Conservation (phyloP, 2,797 vertebrate genomes). For the Tympanoctomys barrerae region DNA sequence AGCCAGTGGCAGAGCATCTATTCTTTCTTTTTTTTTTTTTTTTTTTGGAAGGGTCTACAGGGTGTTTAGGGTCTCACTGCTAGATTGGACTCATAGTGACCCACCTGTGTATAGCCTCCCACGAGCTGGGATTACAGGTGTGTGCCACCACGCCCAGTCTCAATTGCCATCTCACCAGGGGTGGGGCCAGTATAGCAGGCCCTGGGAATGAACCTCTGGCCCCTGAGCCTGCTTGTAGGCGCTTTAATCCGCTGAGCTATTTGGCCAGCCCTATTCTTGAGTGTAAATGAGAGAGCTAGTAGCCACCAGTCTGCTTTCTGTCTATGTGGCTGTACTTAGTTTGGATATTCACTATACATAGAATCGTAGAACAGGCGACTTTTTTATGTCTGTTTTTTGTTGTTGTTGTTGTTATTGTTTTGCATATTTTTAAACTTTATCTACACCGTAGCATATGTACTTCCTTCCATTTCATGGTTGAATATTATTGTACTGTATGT, state of each 20-base stretch:
- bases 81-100: no score
- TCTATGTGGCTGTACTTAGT: background rate
- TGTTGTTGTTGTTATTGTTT: background rate
- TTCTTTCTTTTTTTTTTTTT: no score
- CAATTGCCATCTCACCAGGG: no score
- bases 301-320: background rate
- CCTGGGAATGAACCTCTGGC: no score
- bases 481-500: background rate
- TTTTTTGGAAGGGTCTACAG: no score
- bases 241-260: no score
- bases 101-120: no score
- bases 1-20: slow-evolving; percentile 70
- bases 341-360: background rate
- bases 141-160: no score
- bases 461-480: background rate
- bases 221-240: no score
- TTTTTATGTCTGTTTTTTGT: background rate
- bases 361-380: background rate
- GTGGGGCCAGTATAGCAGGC: no score
- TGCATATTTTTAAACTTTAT: background rate
- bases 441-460: background rate
- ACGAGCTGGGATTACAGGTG: no score
- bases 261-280: slow-evolving; percentile 68
- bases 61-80: no score
- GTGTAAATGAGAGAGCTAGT: background rate